Percentiles rank a stretch among this genome's conserved stretches.
These are phyloP conservation scores for Clistopyga incitator DNA, from an alignment of 2,888 invertebrate genomes.

Conservation along the genomic window DNA sequence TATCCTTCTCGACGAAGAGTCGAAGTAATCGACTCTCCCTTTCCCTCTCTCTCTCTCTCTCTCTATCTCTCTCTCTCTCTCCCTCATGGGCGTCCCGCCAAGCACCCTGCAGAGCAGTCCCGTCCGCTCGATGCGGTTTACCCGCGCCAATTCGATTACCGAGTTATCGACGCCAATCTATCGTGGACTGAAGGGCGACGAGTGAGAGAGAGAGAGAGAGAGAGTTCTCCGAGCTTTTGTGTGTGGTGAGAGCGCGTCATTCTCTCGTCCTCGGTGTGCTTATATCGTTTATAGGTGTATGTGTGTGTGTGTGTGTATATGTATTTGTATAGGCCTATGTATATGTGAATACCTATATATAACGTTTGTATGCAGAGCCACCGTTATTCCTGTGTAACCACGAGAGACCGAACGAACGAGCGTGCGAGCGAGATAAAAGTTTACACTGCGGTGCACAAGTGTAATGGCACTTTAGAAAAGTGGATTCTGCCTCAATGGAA, in stretches of 20 bases:
- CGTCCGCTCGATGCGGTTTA: constrained; percentile 49
- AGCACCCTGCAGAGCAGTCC: constrained; percentile 9
- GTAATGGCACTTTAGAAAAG: constrained; percentile 39
- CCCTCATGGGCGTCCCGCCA: neutral
- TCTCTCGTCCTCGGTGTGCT: constrained; percentile 9
- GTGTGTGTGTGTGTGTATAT: neutral
- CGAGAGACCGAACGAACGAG: constrained; percentile 25
- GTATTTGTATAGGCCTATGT: neutral
- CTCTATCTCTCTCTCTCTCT: constrained; percentile 3
- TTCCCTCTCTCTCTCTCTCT: neutral
- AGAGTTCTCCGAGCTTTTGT: constrained; percentile 39
- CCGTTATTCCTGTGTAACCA: constrained; percentile 36
- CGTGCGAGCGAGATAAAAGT: constrained; percentile 36
- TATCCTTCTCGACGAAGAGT: constrained; percentile 8
- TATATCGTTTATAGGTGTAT: neutral
- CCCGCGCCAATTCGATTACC: constrained; percentile 66
- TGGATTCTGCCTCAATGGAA: constrained; percentile 29
- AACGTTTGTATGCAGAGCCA: constrained; percentile 26
- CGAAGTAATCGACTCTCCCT: constrained; percentile 34
- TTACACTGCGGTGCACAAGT: constrained; percentile 33
- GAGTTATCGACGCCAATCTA: constrained; percentile 67
- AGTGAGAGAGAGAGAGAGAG: constrained; percentile 23
- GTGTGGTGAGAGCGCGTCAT: constrained; percentile 43
- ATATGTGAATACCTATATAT: constrained; percentile 3
- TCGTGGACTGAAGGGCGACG: constrained; percentile 31